Conservation (phyloP, 2,113 vertebrate genomes). For the Thinocorus orbignyianus region DNA sequence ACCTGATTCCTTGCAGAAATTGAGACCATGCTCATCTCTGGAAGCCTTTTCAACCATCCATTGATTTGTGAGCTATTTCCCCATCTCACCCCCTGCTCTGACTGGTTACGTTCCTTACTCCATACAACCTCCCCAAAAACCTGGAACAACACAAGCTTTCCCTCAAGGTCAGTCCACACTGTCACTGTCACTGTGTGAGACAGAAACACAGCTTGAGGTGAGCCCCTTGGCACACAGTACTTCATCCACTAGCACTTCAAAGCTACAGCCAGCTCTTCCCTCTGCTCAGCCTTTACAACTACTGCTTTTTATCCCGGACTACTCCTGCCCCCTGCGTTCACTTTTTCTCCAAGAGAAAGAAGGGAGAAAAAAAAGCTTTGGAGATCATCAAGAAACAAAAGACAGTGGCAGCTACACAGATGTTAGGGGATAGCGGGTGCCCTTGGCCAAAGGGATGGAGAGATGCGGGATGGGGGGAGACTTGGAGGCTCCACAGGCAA, state of each 20-base stretch:
- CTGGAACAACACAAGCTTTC: accelerated
- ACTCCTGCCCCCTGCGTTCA: accelerated
- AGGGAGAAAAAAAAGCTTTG: not conserved
- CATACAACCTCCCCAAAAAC: not conserved
- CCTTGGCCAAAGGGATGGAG: not conserved
- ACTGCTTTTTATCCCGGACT: accelerated
- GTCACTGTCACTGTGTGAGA: not conserved
- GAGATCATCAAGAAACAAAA: not conserved
- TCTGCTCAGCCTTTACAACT: not conserved
- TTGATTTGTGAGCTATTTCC: not conserved
- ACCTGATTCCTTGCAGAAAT: not conserved
- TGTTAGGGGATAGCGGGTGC: accelerated
- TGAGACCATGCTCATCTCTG: not conserved
- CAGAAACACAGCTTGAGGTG: not conserved
- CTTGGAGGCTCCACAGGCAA: not conserved
- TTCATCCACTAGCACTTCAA: not conserved
- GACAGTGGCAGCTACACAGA: accelerated
- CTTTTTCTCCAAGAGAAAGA: not conserved
- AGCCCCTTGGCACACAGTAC: not conserved
- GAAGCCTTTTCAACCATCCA: not conserved
- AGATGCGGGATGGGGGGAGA: accelerated
- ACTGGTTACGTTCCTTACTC: not conserved
- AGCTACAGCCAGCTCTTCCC: not conserved
- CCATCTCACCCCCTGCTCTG: not conserved
- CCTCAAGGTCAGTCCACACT: not conserved